phyloP scores from a whole-genome alignment of 1,140 invertebrate genomes.

The Sycophila sp. region DNA sequence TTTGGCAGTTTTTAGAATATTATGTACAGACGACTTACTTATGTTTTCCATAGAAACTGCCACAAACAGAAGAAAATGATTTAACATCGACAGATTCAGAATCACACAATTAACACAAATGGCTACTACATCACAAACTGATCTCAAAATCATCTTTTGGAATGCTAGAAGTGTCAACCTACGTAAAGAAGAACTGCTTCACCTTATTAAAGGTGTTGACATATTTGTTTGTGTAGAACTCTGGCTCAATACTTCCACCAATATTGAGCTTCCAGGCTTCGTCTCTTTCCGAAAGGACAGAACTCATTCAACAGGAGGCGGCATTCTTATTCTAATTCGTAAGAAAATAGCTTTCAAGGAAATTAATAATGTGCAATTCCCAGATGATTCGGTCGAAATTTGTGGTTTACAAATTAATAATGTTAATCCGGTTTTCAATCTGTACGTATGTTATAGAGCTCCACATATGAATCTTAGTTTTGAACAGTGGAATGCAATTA shows the following conservation, averaged over 20 bases:
- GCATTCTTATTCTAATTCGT: conserved; percentile 1
- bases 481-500: neutral
- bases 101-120: no score
- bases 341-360: neutral
- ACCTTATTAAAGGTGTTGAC: no score
- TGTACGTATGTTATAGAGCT: conserved; percentile 7
- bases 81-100: no score
- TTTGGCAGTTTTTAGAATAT: no score
- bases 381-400: neutral
- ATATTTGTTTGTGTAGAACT: neutral
- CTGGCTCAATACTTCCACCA: neutral
- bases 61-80: no score
- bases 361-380: neutral
- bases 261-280: neutral
- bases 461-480: neutral
- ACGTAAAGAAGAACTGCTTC: neutral
- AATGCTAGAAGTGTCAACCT: neutral
- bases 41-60: no score
- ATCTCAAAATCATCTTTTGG: neutral
- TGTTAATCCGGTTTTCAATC: neutral
- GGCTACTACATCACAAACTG: no score
- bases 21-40: no score
- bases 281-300: conserved; percentile 6
- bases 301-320: neutral
- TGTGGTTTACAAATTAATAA: neutral